Evolutionary conservation across 2,113 vertebrate genomes (phyloP), one percentile per base, ranked within the genome.

Genomic region (Halichoerus grypus): DNA sequence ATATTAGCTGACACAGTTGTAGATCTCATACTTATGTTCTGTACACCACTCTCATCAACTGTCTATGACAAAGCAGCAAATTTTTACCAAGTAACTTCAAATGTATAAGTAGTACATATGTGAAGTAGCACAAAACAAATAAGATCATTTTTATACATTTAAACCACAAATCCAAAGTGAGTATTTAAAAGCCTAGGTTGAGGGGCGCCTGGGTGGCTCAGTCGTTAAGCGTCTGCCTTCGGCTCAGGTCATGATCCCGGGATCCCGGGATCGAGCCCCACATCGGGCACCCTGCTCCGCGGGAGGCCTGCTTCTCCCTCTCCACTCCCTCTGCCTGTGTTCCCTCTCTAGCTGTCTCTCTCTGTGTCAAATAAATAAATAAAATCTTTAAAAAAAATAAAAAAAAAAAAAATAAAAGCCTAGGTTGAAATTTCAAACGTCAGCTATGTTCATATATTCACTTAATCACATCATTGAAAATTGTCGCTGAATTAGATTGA

Each of bases 391-490:
- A n/a, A n/a, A n/a, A n/a, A n/a, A n/a, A n/a, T n/a, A n/a, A n/a
- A n/a, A n/a, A n/a, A n/a, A n/a, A n/a, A n/a, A n/a, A n/a, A n/a
- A n/a, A n/a, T 95, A 36, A 97, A 96, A 59, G 36, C 53, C 14
- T 65, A 65, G n/a, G 31, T 57, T 85, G 51, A 94, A 96, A 92
- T 92, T 96, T 98, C 76, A 95, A 22, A 90, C 83, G 69, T 77
- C 63, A 97, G 19, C 24, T 88, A 72, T 94, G 86, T 94, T 92
- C 42, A 95, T 33, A 89, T 97, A 72, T 71, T 95, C 42, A 77
- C 26, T 95, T 96, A 95, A 92, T 98, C 63, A 42, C 24, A 80
- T 91, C 72, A 69, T 53, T 96, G 51, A 96, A 91, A 96, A 90
- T 61, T 94, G 59, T 95, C 76, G 77, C 61, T 55, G 36, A 95